These are phyloP conservation scores for Syngnathus rostellatus DNA, from an alignment of 2,797 vertebrate genomes.

Conservation along the genomic window DNA sequence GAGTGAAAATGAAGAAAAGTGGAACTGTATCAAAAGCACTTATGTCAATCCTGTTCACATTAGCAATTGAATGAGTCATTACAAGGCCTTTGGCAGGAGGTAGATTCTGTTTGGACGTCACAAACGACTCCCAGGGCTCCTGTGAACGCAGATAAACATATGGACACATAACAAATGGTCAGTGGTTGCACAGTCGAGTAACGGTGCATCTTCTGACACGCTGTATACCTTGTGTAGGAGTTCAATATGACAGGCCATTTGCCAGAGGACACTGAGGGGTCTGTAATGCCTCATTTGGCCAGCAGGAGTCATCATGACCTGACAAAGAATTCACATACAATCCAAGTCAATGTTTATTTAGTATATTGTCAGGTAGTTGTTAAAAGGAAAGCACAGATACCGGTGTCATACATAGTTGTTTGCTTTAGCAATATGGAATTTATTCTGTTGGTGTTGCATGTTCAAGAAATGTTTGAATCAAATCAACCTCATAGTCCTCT, in stretches of 20 bases:
- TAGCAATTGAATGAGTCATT: conserved; percentile 34
- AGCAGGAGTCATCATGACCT: conserved; percentile 75
- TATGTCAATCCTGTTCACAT: background rate
- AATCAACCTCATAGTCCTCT: conserved; percentile 13
- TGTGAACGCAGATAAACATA: conserved; percentile 29
- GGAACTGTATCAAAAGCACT: conserved; percentile 1
- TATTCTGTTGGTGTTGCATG: background rate
- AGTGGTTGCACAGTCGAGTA: background rate
- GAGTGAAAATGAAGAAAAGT: background rate
- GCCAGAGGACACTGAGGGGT: conserved; percentile 74
- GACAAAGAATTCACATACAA: conserved; percentile 17
- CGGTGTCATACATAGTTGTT: background rate
- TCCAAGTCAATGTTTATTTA: background rate
- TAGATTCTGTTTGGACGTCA: conserved; percentile 42
- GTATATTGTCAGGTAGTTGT: background rate
- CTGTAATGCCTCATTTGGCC: conserved; percentile 69
- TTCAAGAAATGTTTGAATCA: no score
- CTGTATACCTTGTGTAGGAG: conserved; percentile 78
- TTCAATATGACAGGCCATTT: conserved; percentile 81
- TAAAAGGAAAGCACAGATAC: background rate
- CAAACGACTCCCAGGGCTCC: conserved; percentile 83
- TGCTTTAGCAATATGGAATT: background rate
- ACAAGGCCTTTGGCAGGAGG: conserved; percentile 52
- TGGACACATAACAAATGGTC: background rate
- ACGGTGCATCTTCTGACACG: background rate